phyloP scores from a whole-genome alignment of 1,140 invertebrate species.

The Drosophila setifemur region DNA sequence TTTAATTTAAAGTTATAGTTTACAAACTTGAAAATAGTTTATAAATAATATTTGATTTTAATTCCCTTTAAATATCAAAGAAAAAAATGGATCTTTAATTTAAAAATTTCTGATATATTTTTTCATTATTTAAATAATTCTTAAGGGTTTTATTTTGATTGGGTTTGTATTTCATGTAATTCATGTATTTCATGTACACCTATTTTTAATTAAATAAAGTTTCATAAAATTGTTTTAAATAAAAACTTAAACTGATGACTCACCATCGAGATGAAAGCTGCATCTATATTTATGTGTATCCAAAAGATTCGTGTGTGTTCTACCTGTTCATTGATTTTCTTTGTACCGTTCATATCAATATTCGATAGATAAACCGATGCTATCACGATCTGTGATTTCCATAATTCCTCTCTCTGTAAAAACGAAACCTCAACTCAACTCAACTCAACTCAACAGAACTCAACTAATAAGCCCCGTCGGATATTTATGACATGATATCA shows the following conservation, averaged over 20 bases:
- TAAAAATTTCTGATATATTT: too few relatives aligned
- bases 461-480: constrained; percentile 56
- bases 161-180: too few relatives aligned
- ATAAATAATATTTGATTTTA: too few relatives aligned
- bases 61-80: too few relatives aligned
- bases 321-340: constrained; percentile 15
- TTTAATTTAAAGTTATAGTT: too few relatives aligned
- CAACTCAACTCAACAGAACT: constrained; percentile 10
- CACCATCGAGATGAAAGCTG: background rate
- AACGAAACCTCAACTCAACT: constrained; percentile 22
- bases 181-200: too few relatives aligned
- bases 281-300: too few relatives aligned
- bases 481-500: constrained; percentile 79
- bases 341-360: constrained; percentile 33
- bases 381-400: constrained; percentile 28
- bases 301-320: constrained; percentile 24
- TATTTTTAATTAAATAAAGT: background rate
- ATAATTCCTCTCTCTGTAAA: constrained; percentile 20
- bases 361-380: constrained; percentile 15
- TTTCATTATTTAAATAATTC: too few relatives aligned
- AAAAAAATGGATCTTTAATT: too few relatives aligned
- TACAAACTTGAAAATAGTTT: too few relatives aligned
- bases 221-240: background rate
- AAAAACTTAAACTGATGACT: constrained; percentile 1
- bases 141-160: too few relatives aligned